Evolutionary conservation across 2,113 vertebrate genomes (phyloP).

Genomic region (Lynx canadensis): DNA sequence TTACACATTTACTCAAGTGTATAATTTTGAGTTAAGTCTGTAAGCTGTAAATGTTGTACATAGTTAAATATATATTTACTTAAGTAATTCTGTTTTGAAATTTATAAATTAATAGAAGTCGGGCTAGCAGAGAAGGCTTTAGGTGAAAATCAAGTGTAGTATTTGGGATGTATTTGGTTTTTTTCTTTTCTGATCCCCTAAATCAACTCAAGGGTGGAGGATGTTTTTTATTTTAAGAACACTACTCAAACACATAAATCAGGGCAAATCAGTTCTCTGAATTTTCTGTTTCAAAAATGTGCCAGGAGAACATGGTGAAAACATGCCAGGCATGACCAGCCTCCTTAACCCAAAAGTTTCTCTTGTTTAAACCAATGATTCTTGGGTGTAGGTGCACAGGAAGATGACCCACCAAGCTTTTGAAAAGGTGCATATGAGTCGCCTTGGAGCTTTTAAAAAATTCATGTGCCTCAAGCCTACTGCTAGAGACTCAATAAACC

Average conservation of each 20-base stretch:
- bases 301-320: not conserved
- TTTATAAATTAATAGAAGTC: slow-evolving; percentile 35
- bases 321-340: not conserved
- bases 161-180: not conserved
- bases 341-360: slow-evolving; percentile 7
- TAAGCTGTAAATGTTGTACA: slow-evolving; percentile 80
- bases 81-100: slow-evolving; percentile 62
- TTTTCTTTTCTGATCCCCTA: not conserved
- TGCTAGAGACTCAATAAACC: not conserved
- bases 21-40: slow-evolving; percentile 72
- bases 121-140: not conserved
- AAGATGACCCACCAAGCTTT: not conserved
- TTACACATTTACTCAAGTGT: slow-evolving; percentile 48
- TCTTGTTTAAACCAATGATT: not conserved
- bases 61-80: slow-evolving; percentile 79
- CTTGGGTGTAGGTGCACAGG: not conserved
- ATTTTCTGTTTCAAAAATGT: not conserved
- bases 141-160: not conserved
- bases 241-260: not conserved
- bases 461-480: not conserved
- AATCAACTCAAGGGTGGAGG: not conserved
- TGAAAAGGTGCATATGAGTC: not conserved
- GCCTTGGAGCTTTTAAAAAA: not conserved
- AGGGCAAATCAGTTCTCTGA: not conserved
- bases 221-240: not conserved